Evolutionary conservation across 2,797 vertebrate genomes (phyloP).

Genomic region (Numenius phaeopus): DNA sequence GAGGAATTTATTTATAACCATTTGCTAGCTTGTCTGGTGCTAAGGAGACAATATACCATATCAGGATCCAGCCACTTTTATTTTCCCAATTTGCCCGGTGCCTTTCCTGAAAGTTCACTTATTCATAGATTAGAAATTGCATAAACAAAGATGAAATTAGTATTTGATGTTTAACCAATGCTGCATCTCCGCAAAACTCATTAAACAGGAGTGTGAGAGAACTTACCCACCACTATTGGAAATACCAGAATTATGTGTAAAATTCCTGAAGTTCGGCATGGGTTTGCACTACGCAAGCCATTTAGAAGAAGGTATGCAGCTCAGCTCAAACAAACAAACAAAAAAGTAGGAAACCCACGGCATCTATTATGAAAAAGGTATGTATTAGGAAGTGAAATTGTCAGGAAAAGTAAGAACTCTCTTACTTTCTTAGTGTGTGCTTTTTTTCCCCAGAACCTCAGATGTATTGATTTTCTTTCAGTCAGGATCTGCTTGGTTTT

Average conservation of each 20-base stretch:
- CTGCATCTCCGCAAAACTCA: not conserved
- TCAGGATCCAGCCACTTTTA: not conserved
- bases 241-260: not conserved
- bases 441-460: not conserved
- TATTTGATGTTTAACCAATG: not conserved
- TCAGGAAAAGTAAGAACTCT: not conserved
- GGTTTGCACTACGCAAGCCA: not conserved
- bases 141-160: slow-evolving; percentile 24
- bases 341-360: not conserved
- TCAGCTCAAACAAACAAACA: not conserved
- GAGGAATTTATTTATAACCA: not conserved
- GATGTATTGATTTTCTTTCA: slow-evolving; percentile 43
- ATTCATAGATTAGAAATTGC: not conserved
- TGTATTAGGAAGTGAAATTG: not conserved
- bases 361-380: not conserved
- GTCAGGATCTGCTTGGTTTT: slow-evolving; percentile 24
- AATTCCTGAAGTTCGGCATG: not conserved
- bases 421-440: not conserved
- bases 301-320: not conserved
- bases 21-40: not conserved
- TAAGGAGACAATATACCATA: not conserved
- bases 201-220: not conserved
- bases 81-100: not conserved
- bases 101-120: slow-evolving; percentile 8
- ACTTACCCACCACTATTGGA: not conserved